Percentiles rank a stretch among this genome's conserved stretches.
Conservation (phyloP, 2,113 vertebrate genomes). For the Otolemur garnettii region DNA sequence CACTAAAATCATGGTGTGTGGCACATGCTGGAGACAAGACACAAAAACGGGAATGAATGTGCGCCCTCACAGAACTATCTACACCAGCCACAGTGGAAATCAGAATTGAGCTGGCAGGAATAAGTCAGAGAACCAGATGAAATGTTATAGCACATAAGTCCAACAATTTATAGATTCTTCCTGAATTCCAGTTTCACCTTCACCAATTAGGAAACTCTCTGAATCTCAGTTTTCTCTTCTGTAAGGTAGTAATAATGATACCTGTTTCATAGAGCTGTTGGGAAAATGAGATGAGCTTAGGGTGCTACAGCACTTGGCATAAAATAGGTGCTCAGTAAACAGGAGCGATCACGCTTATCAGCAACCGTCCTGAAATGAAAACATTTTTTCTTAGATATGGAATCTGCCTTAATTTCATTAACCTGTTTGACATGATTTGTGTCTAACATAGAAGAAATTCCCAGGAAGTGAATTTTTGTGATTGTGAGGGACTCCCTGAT, state of each 20-base stretch:
- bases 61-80: neutral
- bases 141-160: neutral
- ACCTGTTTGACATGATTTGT: conserved; percentile 48
- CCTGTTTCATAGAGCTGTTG: neutral
- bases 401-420: neutral
- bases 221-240: neutral
- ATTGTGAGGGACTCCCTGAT: neutral
- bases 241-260: neutral
- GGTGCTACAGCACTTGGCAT: neutral
- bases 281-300: neutral
- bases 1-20: neutral
- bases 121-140: neutral
- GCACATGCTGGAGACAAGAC: neutral
- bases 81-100: neutral
- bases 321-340: neutral
- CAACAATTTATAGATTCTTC: neutral
- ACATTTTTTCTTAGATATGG: neutral
- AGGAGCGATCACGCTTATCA: neutral
- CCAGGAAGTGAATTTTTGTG: neutral
- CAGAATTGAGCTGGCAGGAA: no score
- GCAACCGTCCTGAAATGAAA: accelerated
- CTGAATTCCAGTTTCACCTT: neutral
- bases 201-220: neutral
- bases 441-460: conserved; percentile 8
- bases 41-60: neutral